Base-by-base conservation (phyloP, 2,113 vertebrate genomes). In the Calcarius ornatus region DNA sequence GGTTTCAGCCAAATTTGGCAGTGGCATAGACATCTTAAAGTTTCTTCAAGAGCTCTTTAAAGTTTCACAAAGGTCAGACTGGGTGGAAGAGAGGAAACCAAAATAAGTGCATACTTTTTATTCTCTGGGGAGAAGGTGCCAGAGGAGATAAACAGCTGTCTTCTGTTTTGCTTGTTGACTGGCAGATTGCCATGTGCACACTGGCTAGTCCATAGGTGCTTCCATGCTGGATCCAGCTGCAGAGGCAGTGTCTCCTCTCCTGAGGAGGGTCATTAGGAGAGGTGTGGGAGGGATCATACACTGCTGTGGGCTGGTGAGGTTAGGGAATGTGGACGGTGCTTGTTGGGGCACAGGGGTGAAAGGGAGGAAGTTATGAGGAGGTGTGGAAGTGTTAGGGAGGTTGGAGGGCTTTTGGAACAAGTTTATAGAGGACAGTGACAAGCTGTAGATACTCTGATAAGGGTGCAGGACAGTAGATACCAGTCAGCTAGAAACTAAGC, bases 1-100 rank as follows among this genome's bases (percentile, higher is more conserved):
- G 85, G 54, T 68, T 88, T 95, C 53, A 81, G 83, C 56, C 81
- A 73, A 86, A 86, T 92, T 82, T 96, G 85, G 64, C 63, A 76
- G 61, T 54, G 21, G 11, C 25, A 59, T 50, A 93, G 82, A 68
- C 63, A 75, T 90, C 43, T 88, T 47, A 81, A 92, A 92, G 88
- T 86, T 93, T 83, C 68, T 81, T 75, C 15, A 47, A 56, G 47
- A 81, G 43, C 69, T 81, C 38, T 86, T 73, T 40, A 33, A 77
- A 92, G 38, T 94, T 92, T 50, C 24, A 18, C 16, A 15, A 35
- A 92, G 63, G 25, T 88, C 54, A 70, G 33, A 38, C 12, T 64
- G 27, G 5, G 24, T 88, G n/a, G 47, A 94, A 59, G 47, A 65
- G 59, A n/a, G 21, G 47, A 59, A 90, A 38, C 30, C 21, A 50